Percentiles rank a stretch among this genome's conserved stretches.
These are phyloP conservation scores for Brachyalestes nurse DNA, from an alignment of 2,797 vertebrate genomes.

Conservation along the genomic window DNA sequence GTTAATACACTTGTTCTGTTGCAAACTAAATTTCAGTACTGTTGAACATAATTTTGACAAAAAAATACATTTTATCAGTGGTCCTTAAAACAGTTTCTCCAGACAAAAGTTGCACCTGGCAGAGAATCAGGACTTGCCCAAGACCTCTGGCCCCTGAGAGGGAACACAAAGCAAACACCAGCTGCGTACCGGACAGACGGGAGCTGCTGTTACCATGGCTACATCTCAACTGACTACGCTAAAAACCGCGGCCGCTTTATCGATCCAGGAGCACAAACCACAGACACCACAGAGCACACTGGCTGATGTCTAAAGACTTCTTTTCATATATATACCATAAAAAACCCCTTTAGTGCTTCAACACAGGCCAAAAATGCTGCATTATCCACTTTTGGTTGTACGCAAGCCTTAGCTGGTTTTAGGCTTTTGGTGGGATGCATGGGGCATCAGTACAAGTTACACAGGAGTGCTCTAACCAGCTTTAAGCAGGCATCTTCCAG, in stretches of 20 bases:
- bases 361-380: background rate
- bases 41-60: background rate
- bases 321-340: background rate
- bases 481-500: background rate
- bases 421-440: background rate
- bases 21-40: background rate
- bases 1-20: too few relatives aligned
- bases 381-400: background rate
- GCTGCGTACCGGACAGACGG: conserved; percentile 19
- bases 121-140: conserved; percentile 89
- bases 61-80: background rate
- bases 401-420: background rate
- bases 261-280: background rate
- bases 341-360: background rate
- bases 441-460: too few relatives aligned
- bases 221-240: conserved; percentile 38
- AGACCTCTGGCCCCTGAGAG: conserved; percentile 80
- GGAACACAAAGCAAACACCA: conserved; percentile 1
- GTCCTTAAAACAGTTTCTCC: conserved; percentile 66
- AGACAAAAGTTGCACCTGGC: conserved; percentile 96
- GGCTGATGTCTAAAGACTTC: background rate
- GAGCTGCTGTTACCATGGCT: conserved; percentile 33
- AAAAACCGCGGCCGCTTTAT: background rate
- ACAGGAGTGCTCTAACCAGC: too few relatives aligned
- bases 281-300: conserved; percentile 22